Evolutionary conservation across 2,797 vertebrate genomes (phyloP).

Genomic region (Esox masquinongy): DNA sequence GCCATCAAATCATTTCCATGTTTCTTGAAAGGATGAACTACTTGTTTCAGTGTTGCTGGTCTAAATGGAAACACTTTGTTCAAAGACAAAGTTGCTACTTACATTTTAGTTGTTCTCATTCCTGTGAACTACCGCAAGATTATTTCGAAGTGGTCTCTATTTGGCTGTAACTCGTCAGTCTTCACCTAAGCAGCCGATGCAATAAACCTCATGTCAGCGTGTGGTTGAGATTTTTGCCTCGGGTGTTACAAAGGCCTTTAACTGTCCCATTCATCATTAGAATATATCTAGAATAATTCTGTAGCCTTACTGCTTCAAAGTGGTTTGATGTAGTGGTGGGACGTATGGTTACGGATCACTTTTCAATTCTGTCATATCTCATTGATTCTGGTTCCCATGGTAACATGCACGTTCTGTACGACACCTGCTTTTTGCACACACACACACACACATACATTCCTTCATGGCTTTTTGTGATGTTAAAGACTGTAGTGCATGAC

Average conservation of each 20-base stretch:
- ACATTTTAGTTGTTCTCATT: background rate
- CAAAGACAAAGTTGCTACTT: background rate
- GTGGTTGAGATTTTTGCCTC: too few relatives aligned
- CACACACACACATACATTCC: background rate
- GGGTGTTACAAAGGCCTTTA: background rate
- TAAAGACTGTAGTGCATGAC: slow-evolving; percentile 3
- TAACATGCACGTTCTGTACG: background rate
- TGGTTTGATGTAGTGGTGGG: background rate
- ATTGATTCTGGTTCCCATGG: background rate
- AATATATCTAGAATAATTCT: background rate
- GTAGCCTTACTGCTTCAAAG: background rate
- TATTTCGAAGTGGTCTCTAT: background rate
- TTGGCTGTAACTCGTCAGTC: background rate
- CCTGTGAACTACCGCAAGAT: background rate
- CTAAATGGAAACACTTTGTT: background rate
- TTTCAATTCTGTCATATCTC: background rate
- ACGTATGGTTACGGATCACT: background rate
- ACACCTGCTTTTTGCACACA: background rate
- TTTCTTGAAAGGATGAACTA: background rate
- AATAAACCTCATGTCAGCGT: background rate
- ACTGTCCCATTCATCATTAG: background rate
- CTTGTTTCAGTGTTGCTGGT: background rate
- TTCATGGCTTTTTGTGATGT: slow-evolving; percentile 11
- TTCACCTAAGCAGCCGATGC: background rate
- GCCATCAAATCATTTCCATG: slow-evolving; percentile 19